Evolutionary conservation across 1,140 invertebrate genomes (phyloP), one percentile per base, ranked within the genome.

Genomic region (Oryctes rhinoceros): DNA sequence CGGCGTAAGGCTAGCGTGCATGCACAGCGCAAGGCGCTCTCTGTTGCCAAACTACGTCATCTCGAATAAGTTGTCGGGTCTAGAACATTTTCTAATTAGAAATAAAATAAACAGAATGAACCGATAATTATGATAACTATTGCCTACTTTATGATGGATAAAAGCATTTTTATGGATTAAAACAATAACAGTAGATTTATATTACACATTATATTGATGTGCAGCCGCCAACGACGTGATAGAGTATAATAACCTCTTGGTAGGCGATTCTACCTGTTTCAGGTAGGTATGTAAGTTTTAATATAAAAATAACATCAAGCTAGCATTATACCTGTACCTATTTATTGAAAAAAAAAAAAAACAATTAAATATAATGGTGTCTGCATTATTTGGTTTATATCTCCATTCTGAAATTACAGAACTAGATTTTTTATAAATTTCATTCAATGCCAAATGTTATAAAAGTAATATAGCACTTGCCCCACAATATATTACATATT

Each of bases 11-110:
- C 15, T 35, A 71, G 35, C 65, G 11, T 71, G 35, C 65, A 30
- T 35, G 6, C n/a, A 24, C n/a, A 7, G 15, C 13, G 13, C 15
- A n/a, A 18, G 5, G 53, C 53, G 53, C 53, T 6, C 53, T 59
- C 53, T 59, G 15, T 59, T 59, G 53, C 53, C 53, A 59, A 59
- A 59, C 53, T 59, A 59, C 53, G 53, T 18, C 53, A 15, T 59
- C 13, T n/a, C n/a, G 53, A 13, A 59, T 59, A 0, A n/a, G 5
- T 18, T 15, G 53, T 18, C 13, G 10, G n/a, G 5, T 18, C 3
- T 3, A 59, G n/a, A n/a, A 59, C 18, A 13, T 59, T n/a, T 59
- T 18, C n/a, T 18, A 59, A n/a, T 59, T 18, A 6, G n/a, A 59
- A 59, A 59, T 6, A 13, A 18, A 18, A 7, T 44, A 44, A 0